Evolutionary conservation across 2,888 invertebrate species (phyloP).

Genomic region (Graphium colonna): DNA sequence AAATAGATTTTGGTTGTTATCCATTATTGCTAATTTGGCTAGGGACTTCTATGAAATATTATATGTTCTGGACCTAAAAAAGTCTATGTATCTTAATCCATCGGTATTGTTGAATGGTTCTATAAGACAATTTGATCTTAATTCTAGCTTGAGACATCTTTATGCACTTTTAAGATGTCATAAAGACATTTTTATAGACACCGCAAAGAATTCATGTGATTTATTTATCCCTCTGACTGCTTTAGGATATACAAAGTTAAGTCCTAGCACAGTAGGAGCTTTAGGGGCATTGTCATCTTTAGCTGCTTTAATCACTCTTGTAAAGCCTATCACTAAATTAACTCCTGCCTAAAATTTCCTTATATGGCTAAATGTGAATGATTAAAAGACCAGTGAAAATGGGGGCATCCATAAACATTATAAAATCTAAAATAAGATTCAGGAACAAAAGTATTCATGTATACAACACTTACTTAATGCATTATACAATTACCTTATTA

Average conservation of each 20-base stretch:
- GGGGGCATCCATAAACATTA: no score
- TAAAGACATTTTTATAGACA: slow-evolving; percentile 88
- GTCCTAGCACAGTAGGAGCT: slow-evolving; percentile 88
- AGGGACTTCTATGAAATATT: slow-evolving; percentile 93
- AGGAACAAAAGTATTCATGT: no score
- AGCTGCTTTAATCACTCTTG: slow-evolving; percentile 87
- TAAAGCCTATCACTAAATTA: slow-evolving; percentile 89
- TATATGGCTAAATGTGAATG: background rate
- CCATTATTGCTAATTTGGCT: slow-evolving; percentile 88
- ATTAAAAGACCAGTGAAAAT: background rate
- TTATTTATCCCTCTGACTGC: slow-evolving; percentile 91
- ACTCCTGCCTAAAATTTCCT: slow-evolving; percentile 69
- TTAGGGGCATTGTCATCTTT: slow-evolving; percentile 90
- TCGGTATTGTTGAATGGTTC: slow-evolving; percentile 57
- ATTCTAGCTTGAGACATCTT: slow-evolving; percentile 46
- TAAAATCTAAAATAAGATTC: no score
- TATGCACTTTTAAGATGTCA: slow-evolving; percentile 55
- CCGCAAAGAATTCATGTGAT: slow-evolving; percentile 92
- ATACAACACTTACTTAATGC: no score
- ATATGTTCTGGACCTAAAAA: slow-evolving; percentile 78
- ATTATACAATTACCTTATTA: no score
- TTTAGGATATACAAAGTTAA: slow-evolving; percentile 87
- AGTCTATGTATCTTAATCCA: slow-evolving; percentile 59
- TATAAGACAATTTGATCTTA: slow-evolving; percentile 41
- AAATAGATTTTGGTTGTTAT: slow-evolving; percentile 92